A percentile compares a stretch with the other conserved stretches of the same genome.
These are phyloP conservation scores for Pseudorhombus dupliciocellatus DNA, from an alignment of 2,113 vertebrate species.

Conservation along the genomic window DNA sequence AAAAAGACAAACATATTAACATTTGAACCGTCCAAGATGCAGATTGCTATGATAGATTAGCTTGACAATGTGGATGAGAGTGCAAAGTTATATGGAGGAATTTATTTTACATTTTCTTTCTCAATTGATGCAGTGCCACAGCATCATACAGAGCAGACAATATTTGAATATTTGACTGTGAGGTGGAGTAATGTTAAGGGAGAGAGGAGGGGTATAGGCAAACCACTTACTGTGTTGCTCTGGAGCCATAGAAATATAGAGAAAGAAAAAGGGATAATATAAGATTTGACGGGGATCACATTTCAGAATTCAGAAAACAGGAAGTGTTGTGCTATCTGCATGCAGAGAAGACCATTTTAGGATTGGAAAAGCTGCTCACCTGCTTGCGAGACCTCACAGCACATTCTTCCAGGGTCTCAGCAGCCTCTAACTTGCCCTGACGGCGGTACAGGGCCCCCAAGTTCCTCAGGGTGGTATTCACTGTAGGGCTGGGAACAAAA, in stretches of 20 bases:
- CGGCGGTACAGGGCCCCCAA: conserved; percentile 91
- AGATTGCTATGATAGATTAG: too few relatives aligned
- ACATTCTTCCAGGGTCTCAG: conserved; percentile 92
- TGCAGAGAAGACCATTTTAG: background rate
- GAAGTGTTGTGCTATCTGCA: background rate
- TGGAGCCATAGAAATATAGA: conserved; percentile 79
- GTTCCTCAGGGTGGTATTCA: conserved; percentile 90
- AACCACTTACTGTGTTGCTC: conserved; percentile 85
- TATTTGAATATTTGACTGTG: conserved; percentile 39
- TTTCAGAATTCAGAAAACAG: conserved; percentile 32
- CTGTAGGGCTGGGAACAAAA: conserved; percentile 74
- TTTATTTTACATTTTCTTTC: conserved; percentile 19
- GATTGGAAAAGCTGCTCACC: conserved; percentile 71
- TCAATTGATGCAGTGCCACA: conserved; percentile 15
- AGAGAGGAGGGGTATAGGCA: conserved; percentile 50
- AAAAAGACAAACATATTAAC: background rate
- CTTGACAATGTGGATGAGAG: background rate
- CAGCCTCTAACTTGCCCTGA: conserved; percentile 93
- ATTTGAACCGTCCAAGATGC: background rate
- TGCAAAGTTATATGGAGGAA: conserved; percentile 36
- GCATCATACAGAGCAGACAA: conserved; percentile 20
- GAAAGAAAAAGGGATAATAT: conserved; percentile 68
- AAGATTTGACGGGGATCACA: conserved; percentile 51
- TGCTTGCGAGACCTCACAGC: conserved; percentile 90
- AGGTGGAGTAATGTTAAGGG: conserved; percentile 60